Conservation (phyloP, 37 sponge, comb jelly and placozoan genomes). For the Bolinopsis microptera region DNA sequence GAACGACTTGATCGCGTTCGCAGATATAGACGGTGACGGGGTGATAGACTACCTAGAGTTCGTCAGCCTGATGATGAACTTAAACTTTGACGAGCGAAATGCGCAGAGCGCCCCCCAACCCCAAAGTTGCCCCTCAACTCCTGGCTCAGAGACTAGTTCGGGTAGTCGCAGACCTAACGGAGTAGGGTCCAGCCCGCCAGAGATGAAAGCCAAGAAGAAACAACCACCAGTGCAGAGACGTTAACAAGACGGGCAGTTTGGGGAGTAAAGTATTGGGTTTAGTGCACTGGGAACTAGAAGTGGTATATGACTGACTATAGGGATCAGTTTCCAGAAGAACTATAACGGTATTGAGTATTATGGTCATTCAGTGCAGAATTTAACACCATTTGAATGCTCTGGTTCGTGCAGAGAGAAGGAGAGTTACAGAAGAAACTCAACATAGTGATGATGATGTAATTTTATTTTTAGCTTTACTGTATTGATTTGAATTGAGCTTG, state of each 20-base stretch:
- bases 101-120: background rate
- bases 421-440: too few relatives aligned
- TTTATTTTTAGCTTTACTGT: too few relatives aligned
- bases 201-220: background rate
- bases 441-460: too few relatives aligned
- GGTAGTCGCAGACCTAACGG: background rate
- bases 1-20: background rate
- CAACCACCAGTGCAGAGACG: background rate
- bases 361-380: too few relatives aligned
- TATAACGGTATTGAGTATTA: too few relatives aligned
- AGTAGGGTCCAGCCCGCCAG: background rate
- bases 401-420: too few relatives aligned
- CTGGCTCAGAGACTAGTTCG: background rate
- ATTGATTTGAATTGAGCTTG: too few relatives aligned
- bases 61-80: conserved; percentile 9
- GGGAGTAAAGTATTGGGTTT: background rate
- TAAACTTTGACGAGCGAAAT: background rate
- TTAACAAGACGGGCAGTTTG: background rate
- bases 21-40: conserved; percentile 13
- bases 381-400: too few relatives aligned
- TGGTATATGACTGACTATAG: too few relatives aligned
- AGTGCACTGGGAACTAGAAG: too few relatives aligned
- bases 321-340: too few relatives aligned
- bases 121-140: too few relatives aligned
- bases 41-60: conserved; percentile 17